Conservation (phyloP, 2,797 vertebrate species). For the Todus mexicanus region DNA sequence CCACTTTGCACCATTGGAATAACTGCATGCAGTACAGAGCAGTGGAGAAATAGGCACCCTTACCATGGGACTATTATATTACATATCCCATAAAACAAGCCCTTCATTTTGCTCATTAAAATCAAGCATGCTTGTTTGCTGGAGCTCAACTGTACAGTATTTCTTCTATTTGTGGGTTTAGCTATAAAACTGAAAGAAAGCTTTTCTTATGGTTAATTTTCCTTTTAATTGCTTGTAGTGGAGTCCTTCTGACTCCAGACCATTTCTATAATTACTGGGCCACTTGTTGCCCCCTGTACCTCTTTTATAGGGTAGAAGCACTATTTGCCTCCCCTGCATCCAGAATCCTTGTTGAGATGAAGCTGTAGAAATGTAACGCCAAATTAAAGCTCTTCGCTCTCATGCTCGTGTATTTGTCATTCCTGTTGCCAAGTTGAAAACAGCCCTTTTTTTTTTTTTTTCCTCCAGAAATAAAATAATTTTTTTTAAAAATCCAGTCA, state of each 20-base stretch:
- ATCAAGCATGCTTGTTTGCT: slow-evolving; percentile 48
- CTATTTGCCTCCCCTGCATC: background rate
- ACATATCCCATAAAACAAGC: slow-evolving; percentile 30
- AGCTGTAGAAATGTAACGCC: background rate
- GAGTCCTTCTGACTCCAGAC: slow-evolving; percentile 46
- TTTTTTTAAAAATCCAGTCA: rapidly evolving
- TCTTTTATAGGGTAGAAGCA: background rate
- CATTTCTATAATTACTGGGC: background rate
- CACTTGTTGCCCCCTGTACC: background rate
- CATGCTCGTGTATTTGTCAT: background rate
- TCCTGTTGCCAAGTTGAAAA: background rate
- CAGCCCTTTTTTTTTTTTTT: background rate
- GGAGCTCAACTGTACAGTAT: slow-evolving; percentile 12
- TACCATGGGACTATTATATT: slow-evolving; percentile 40
- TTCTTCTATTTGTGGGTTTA: slow-evolving; percentile 53
- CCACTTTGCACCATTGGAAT: background rate
- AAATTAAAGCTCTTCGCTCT: background rate
- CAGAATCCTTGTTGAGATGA: background rate
- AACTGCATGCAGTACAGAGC: background rate
- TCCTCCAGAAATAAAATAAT: background rate
- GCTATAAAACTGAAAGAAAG: slow-evolving; percentile 38
- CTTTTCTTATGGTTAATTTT: slow-evolving; percentile 35
- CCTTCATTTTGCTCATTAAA: slow-evolving; percentile 57
- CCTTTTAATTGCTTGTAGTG: slow-evolving; percentile 23
- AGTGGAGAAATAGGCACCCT: slow-evolving; percentile 3